phyloP scores from a whole-genome alignment of 2,797 vertebrate genomes.

The Sebastes oblongus region DNA sequence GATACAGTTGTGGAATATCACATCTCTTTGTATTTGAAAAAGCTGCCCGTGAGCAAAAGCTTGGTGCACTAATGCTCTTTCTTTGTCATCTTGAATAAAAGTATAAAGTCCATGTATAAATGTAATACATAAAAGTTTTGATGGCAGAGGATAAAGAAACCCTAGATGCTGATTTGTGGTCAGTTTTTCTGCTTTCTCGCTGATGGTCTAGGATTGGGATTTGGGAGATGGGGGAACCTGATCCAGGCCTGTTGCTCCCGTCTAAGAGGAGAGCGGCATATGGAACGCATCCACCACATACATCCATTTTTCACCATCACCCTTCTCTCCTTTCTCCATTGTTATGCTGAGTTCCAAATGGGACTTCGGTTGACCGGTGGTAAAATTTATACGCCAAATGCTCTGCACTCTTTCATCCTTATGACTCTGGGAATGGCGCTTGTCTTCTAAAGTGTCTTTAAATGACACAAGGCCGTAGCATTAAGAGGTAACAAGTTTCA shows the following conservation, averaged over 20 bases:
- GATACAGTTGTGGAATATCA: background rate
- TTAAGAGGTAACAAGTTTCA: background rate
- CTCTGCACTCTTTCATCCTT: constrained; percentile 51
- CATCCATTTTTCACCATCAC: constrained; percentile 79
- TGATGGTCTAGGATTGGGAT: constrained; percentile 52
- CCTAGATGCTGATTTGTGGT: constrained; percentile 63
- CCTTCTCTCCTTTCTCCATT: constrained; percentile 61
- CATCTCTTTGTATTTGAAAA: background rate
- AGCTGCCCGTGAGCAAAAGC: constrained; percentile 1
- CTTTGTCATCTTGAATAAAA: constrained; percentile 31
- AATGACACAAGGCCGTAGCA: background rate
- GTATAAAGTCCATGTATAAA: constrained; percentile 9
- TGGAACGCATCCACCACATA: constrained; percentile 78
- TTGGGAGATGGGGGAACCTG: constrained; percentile 55
- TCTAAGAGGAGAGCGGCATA: constrained; percentile 56
- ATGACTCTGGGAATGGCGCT: constrained; percentile 18
- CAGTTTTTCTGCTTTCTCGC: constrained; percentile 35
- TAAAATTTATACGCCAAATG: constrained; percentile 33
- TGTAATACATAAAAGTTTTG: constrained; percentile 28
- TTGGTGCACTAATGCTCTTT: background rate
- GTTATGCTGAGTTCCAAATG: constrained; percentile 71
- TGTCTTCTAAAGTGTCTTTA: constrained; percentile 21
- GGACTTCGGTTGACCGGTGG: constrained; percentile 54
- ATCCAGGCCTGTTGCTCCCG: constrained; percentile 60
- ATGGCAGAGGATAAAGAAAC: constrained; percentile 50